A percentile compares a stretch with the other conserved stretches of the same genome.
phyloP scores from a whole-genome alignment of 1,140 invertebrate genomes.

The Hycleus cichorii region DNA sequence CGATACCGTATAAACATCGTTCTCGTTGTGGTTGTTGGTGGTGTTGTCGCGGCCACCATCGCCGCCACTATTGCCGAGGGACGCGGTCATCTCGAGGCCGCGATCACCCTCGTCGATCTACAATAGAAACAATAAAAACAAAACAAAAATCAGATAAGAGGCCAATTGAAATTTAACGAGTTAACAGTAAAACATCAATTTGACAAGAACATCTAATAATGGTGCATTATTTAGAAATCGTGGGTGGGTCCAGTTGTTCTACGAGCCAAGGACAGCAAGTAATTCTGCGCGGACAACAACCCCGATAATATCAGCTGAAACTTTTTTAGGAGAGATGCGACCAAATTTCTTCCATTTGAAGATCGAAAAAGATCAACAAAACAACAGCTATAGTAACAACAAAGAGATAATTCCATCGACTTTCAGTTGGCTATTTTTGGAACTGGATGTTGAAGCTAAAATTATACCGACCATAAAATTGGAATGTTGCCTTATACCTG shows the following conservation, averaged over 20 bases:
- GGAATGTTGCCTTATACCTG: constrained; percentile 3
- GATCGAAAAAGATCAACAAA: too few species aligned
- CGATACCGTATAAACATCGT: constrained; percentile 45
- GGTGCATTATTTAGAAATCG: background rate
- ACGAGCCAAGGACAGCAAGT: constrained; percentile 5
- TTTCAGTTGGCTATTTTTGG: constrained; percentile 9
- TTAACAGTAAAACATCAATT: background rate
- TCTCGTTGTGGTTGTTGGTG: constrained; percentile 22
- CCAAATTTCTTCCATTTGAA: too few species aligned
- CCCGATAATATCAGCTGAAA: constrained; percentile 9
- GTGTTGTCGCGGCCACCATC: constrained; percentile 19
- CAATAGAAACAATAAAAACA: constrained; percentile 19
- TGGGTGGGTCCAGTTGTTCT: constrained; percentile 11
- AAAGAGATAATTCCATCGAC: background rate
- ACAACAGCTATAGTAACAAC: background rate
- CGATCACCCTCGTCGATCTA: constrained; percentile 38
- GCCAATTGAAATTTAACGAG: background rate
- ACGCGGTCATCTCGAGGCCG: constrained; percentile 39
- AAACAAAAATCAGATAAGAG: background rate
- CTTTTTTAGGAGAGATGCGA: background rate
- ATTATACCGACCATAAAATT: constrained; percentile 6
- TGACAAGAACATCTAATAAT: background rate
- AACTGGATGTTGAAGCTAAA: constrained; percentile 11
- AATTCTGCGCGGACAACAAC: constrained; percentile 7
- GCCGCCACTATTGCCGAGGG: constrained; percentile 24